Evolutionary conservation across 2,797 vertebrate species (phyloP).

Genomic region (Discoglossus pictus): DNA sequence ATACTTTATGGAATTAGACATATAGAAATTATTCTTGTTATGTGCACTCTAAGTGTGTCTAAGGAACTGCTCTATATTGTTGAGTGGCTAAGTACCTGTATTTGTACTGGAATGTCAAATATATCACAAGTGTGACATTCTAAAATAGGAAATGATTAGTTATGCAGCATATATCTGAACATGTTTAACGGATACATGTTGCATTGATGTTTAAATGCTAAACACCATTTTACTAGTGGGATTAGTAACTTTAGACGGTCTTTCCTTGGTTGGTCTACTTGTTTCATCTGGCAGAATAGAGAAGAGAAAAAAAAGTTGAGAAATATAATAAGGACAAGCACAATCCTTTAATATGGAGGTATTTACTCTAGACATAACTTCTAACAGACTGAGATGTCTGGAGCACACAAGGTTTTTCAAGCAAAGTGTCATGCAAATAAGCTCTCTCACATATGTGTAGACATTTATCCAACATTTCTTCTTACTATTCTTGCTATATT

Average conservation of each 20-base stretch:
- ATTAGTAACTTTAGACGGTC: slow-evolving; percentile 48
- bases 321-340: too few relatives aligned
- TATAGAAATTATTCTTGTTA: too few relatives aligned
- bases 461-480: too few relatives aligned
- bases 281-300: slow-evolving; percentile 31
- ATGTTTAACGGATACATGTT: slow-evolving; percentile 40
- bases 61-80: slow-evolving; percentile 13
- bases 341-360: too few relatives aligned
- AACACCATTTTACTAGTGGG: slow-evolving; percentile 43
- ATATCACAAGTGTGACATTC: slow-evolving; percentile 48
- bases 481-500: too few relatives aligned
- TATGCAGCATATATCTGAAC: slow-evolving; percentile 51
- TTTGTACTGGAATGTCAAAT: slow-evolving; percentile 38
- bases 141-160: slow-evolving; percentile 52
- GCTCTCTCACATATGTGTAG: too few relatives aligned
- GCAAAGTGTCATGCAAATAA: too few relatives aligned
- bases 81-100: slow-evolving; percentile 26
- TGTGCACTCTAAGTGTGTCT: slow-evolving; percentile 15
- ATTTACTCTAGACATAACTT: too few relatives aligned
- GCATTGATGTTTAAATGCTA: slow-evolving; percentile 45
- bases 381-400: too few relatives aligned
- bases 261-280: slow-evolving; percentile 43
- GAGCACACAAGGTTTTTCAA: too few relatives aligned
- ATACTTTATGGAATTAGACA: too few relatives aligned
- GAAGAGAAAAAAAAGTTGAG: not conserved